Evolutionary conservation across 1,140 invertebrate species (phyloP).

Genomic region (Trichonephila clavata): DNA sequence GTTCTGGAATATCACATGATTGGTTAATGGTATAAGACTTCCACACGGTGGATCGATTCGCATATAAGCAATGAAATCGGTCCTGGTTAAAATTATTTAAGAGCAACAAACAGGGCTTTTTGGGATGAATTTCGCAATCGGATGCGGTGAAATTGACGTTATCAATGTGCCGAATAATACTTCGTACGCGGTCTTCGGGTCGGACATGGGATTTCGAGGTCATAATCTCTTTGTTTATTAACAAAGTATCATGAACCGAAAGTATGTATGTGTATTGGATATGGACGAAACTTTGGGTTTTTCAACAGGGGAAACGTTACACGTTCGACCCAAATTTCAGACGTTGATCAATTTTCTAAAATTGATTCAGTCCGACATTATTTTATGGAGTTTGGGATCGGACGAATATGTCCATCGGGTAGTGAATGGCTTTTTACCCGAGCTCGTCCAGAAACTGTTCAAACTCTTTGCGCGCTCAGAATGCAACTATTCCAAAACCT

Average conservation of each 20-base stretch:
- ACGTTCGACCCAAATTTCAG: slow-evolving; percentile 26
- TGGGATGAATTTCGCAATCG: neutral
- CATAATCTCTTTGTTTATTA: neutral
- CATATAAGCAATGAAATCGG: no score
- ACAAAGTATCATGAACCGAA: no score
- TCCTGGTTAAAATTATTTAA: neutral
- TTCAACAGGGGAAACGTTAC: neutral
- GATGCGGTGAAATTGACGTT: neutral
- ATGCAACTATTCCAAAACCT: no score
- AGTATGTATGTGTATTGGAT: no score
- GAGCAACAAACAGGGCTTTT: neutral
- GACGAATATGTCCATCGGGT: neutral
- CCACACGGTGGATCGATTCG: no score
- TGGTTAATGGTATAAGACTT: no score
- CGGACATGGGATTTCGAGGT: neutral
- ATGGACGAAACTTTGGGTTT: no score
- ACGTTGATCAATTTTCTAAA: neutral
- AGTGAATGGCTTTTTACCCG: neutral
- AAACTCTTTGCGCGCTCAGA: no score
- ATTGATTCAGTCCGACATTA: neutral
- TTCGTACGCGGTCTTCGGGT: neutral
- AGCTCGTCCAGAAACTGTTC: no score
- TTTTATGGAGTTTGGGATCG: slow-evolving; percentile 36
- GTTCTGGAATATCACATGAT: no score
- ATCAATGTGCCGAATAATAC: neutral